phyloP scores from a whole-genome alignment of 1,140 invertebrate genomes.

The Wasmannia auropunctata region DNA sequence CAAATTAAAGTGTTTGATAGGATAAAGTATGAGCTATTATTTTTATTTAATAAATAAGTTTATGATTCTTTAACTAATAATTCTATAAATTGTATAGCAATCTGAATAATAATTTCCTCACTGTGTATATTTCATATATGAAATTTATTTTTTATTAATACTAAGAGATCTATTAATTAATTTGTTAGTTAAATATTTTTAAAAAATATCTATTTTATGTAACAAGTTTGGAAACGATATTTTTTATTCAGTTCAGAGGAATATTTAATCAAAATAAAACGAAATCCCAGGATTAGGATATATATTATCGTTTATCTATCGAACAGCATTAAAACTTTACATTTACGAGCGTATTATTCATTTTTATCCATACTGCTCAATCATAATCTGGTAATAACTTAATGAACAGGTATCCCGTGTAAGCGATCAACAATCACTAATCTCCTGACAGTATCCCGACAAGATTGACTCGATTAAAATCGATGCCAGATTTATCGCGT shows the following conservation, averaged over 20 bases:
- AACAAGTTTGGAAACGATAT: neutral
- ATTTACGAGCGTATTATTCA: neutral
- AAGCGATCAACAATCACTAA: neutral
- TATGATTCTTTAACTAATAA: neutral
- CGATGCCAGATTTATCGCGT: slow-evolving; percentile 39
- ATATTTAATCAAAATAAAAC: neutral
- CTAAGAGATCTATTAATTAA: neutral
- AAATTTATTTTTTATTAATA: neutral
- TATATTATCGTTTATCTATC: neutral
- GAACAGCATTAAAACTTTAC: neutral
- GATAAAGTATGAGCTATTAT: neutral
- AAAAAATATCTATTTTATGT: neutral
- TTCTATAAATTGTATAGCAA: neutral
- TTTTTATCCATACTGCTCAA: neutral
- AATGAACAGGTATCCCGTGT: neutral
- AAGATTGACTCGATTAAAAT: slow-evolving; percentile 27
- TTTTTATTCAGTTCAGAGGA: neutral
- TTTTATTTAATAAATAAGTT: neutral
- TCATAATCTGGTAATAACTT: neutral
- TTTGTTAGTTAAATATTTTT: neutral
- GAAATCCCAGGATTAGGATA: neutral
- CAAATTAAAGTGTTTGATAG: neutral
- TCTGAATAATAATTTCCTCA: neutral
- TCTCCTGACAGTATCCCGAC: neutral
- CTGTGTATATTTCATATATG: neutral